Conservation (phyloP, 2,113 vertebrate species). For the Siniperca chuatsi region DNA sequence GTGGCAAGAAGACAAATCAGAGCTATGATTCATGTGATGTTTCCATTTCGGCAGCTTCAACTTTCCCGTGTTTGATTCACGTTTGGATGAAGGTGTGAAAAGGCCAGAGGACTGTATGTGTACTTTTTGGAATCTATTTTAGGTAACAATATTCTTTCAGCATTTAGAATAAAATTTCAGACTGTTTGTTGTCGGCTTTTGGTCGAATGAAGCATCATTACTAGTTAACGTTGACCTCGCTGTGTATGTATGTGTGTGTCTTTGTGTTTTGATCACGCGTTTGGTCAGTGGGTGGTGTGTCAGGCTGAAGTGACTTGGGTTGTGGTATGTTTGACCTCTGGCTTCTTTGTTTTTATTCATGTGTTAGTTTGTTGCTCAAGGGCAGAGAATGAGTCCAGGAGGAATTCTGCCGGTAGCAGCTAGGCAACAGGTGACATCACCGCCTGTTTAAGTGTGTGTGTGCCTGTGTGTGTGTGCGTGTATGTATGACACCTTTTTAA, state of each 20-base stretch:
- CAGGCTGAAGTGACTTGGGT: slow-evolving; percentile 16
- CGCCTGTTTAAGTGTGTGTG: background rate
- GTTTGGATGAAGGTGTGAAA: background rate
- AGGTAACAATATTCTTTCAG: background rate
- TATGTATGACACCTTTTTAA: background rate
- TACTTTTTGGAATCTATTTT: background rate
- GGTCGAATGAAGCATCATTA: background rate
- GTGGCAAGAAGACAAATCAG: background rate
- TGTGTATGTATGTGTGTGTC: background rate
- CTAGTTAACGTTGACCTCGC: slow-evolving; percentile 16
- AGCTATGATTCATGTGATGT: background rate
- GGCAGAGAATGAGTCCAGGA: slow-evolving; percentile 14
- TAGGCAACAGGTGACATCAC: background rate
- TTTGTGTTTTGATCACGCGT: background rate
- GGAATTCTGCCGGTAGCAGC: background rate
- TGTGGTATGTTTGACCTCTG: slow-evolving; percentile 11
- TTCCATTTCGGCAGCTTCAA: background rate
- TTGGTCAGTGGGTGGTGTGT: background rate
- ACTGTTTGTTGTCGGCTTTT: background rate
- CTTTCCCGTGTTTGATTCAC: background rate
- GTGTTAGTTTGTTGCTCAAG: slow-evolving; percentile 14
- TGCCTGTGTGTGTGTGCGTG: slow-evolving; percentile 2
- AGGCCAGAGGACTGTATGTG: background rate
- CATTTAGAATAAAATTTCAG: background rate
- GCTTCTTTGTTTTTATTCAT: background rate